Base-by-base conservation (phyloP, 2,113 vertebrate genomes). In the Opisthocomus hoazin region DNA sequence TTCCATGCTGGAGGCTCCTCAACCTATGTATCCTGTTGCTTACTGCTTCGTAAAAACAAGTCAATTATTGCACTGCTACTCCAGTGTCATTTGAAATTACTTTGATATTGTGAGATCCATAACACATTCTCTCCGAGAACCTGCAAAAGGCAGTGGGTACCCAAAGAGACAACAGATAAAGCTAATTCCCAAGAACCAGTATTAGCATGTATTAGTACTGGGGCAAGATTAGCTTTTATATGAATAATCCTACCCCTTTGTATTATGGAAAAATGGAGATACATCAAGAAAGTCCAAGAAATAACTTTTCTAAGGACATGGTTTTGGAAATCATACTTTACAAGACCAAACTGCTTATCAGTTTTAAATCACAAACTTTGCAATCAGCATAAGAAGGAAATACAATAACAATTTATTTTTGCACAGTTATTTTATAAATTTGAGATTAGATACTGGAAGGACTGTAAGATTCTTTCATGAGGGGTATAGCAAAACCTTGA, bases 271-370 rank as follows among this genome's bases (percentile, higher is more conserved):
- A 82, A 20, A 27, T 5, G 3, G 18, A 89, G 7, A 60, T 36
- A 37, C 57, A 53, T 19, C 10, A 65, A 39, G 26, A 32, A 86
- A 89, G 21, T 46, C 22, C 6, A 65, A 64, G 3, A 53, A 20
- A 48, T 21, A 34, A 32, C 13, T 63, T 66, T 29, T 1, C 1
- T 26, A 57, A 61, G 21, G 15, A 30, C 39, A 12, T 0, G 0
- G 50, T 37, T 81, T 70, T 58, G 8, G 13, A 87, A 84, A 69
- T 41, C 27, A 18, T 30, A 21, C 5, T 63, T 94, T 77, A 5
- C 3, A 45, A 70, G 12, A 70, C 23, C 0, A 2, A 93, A 71
- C 3, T 22, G 1, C 1, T 66, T 27, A 29, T n/a, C 29, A 54
- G 3, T 58, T 90, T 80, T 50, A 87, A 60, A 85, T 68, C 9